Percentiles rank a stretch among this genome's conserved stretches.
Evolutionary conservation across 2,113 vertebrate species (phyloP).

Genomic region (Myodes glareolus): DNA sequence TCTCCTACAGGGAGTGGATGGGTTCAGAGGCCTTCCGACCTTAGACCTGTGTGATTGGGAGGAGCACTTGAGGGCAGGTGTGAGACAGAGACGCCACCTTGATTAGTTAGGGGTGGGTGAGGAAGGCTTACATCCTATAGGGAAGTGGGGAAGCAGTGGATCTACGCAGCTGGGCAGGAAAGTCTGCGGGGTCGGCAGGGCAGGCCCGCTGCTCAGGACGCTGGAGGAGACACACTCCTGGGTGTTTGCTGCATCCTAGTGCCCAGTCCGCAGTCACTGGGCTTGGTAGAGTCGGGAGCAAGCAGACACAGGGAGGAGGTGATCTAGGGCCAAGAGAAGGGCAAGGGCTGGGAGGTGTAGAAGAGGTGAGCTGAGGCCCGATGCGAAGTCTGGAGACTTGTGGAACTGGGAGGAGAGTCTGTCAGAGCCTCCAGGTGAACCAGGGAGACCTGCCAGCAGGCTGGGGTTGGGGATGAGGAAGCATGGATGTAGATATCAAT

Average conservation of each 20-base stretch:
- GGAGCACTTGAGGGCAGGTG: background rate
- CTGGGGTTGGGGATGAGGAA: background rate
- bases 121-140: background rate
- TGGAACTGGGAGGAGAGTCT: background rate
- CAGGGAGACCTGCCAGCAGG: background rate
- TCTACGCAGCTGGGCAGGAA: too few relatives aligned
- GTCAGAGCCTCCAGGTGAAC: background rate
- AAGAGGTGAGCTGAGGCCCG: background rate
- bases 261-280: too few relatives aligned
- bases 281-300: background rate
- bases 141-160: too few relatives aligned
- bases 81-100: background rate
- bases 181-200: too few relatives aligned
- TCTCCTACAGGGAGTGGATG: background rate
- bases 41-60: background rate
- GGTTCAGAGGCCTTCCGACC: background rate
- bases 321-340: background rate
- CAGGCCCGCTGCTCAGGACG: background rate
- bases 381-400: background rate
- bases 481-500: background rate
- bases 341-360: background rate
- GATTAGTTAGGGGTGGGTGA: background rate
- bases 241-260: background rate
- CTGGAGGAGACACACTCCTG: too few relatives aligned
- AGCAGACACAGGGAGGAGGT: too few relatives aligned